phyloP scores from a whole-genome alignment of 2,113 vertebrate genomes.

The Trematomus loennbergii region DNA sequence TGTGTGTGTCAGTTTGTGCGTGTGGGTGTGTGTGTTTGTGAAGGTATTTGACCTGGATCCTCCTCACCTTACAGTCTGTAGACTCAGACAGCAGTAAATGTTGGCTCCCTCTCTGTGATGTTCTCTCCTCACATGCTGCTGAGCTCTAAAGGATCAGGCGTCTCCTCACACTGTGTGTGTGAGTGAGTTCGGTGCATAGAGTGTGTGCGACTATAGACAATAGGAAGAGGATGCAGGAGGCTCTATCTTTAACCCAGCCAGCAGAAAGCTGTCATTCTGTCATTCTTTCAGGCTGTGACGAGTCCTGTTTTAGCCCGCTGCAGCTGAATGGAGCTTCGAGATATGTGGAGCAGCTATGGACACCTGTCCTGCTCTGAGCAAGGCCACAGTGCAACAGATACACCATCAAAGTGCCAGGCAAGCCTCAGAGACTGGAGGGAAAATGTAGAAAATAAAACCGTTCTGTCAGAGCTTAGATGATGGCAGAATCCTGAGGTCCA shows the following conservation, averaged over 20 bases:
- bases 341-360: conserved; percentile 27
- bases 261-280: conserved; percentile 45
- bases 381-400: conserved; percentile 17
- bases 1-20: no score
- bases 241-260: conserved; percentile 6
- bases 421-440: not conserved
- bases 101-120: conserved; percentile 77
- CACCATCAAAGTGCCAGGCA: not conserved
- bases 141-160: not conserved
- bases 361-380: conserved; percentile 42
- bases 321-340: conserved; percentile 38
- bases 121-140: not conserved
- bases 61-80: conserved; percentile 63
- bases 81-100: conserved; percentile 64
- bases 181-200: conserved; percentile 5
- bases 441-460: not conserved
- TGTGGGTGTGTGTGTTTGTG: no score
- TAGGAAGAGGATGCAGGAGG: conserved; percentile 3
- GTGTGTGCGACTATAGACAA: conserved; percentile 21
- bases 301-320: conserved; percentile 44
- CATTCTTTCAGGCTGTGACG: conserved; percentile 27
- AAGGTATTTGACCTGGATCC: conserved; percentile 24
- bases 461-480: not conserved
- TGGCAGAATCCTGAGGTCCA: not conserved
- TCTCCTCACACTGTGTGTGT: conserved; percentile 25